Evolutionary conservation across 1,140 invertebrate species (phyloP).

Genomic region (Dendrolimus kikuchii): DNA sequence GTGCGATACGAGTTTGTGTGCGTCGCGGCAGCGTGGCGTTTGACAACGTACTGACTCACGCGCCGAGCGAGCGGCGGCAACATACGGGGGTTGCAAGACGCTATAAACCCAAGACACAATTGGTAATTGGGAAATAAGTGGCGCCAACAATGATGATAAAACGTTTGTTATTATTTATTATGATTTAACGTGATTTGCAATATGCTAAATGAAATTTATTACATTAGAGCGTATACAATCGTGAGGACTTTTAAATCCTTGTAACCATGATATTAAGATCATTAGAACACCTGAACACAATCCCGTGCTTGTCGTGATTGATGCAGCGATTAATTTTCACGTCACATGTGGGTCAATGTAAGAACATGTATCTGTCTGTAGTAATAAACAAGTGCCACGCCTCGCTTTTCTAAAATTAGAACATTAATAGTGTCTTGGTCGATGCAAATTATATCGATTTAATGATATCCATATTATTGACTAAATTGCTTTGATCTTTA

Average conservation of each 20-base stretch:
- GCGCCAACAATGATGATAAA: no score
- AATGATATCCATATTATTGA: background rate
- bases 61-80: no score
- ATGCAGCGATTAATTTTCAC: conserved; percentile 44
- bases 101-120: no score
- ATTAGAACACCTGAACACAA: conserved; percentile 12
- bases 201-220: no score
- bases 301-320: conserved; percentile 25
- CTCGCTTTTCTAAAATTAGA: conserved; percentile 44
- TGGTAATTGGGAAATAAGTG: no score
- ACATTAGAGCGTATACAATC: background rate
- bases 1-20: no score
- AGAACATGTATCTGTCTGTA: conserved; percentile 29
- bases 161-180: no score
- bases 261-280: conserved; percentile 4
- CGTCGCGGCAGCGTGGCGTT: no score
- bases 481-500: no score
- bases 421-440: conserved; percentile 29
- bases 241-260: conserved; percentile 7
- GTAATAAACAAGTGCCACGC: conserved; percentile 38
- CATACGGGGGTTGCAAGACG: no score
- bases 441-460: conserved; percentile 14
- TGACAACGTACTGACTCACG: no score
- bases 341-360: conserved; percentile 59
- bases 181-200: no score